A percentile compares a stretch with the other conserved stretches of the same genome.
phyloP scores from a whole-genome alignment of 2,888 invertebrate species.

The Selenia dentaria region DNA sequence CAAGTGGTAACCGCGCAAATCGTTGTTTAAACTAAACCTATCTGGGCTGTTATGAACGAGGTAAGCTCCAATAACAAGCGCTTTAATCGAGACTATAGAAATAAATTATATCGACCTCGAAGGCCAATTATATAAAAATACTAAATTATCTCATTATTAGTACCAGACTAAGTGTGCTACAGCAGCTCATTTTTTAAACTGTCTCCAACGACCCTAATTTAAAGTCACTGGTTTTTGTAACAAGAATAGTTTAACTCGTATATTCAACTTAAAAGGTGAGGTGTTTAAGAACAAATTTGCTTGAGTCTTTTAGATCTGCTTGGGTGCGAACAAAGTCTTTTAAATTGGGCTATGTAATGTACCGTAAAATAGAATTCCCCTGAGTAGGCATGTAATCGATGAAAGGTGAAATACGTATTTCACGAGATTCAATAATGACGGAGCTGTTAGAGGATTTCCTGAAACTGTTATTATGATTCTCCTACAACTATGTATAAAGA shows the following conservation, averaged over 20 bases:
- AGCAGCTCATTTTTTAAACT: slow-evolving; percentile 16
- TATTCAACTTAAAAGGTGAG: neutral
- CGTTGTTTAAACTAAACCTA: too few species aligned
- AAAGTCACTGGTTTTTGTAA: slow-evolving; percentile 9
- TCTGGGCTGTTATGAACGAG: too few species aligned
- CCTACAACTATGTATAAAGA: too few species aligned
- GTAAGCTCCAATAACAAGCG: too few species aligned
- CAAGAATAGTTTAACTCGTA: neutral
- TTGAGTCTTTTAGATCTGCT: neutral
- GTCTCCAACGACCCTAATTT: slow-evolving; percentile 27
- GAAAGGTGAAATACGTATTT: slow-evolving; percentile 35
- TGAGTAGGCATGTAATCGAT: slow-evolving; percentile 53
- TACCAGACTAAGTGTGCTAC: too few species aligned
- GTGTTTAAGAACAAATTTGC: slow-evolving; percentile 1
- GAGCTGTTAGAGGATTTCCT: slow-evolving; percentile 27
- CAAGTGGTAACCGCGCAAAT: too few species aligned
- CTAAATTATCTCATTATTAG: too few species aligned
- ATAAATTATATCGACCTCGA: too few species aligned
- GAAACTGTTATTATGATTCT: slow-evolving; percentile 32
- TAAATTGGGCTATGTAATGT: slow-evolving; percentile 69
- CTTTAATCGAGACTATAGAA: too few species aligned
- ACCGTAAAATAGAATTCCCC: slow-evolving; percentile 72
- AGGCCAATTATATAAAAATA: too few species aligned
- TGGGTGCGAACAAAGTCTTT: slow-evolving; percentile 29
- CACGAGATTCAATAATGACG: slow-evolving; percentile 30